Evolutionary conservation across 2,888 invertebrate species (phyloP).

Genomic region (Phaonia tiefii): DNA sequence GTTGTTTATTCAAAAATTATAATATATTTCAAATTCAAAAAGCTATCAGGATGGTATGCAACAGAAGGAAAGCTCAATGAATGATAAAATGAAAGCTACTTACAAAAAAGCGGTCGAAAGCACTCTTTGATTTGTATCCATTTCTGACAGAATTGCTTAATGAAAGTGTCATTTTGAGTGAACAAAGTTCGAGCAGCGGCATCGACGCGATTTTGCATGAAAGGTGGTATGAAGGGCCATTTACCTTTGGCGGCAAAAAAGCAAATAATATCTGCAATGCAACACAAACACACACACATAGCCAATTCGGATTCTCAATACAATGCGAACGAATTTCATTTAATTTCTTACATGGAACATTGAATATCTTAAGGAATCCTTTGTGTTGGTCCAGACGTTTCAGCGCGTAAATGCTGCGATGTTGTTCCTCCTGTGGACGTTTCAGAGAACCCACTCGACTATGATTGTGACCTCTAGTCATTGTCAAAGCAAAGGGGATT

Average conservation of each 20-base stretch:
- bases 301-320: too few species aligned
- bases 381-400: conserved; percentile 75
- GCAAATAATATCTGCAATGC: conserved; percentile 77
- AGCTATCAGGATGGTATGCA: too few species aligned
- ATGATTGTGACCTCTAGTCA: conserved; percentile 24
- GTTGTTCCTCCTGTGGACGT: neutral
- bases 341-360: conserved; percentile 76
- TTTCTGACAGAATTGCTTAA: conserved; percentile 77
- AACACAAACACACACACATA: neutral
- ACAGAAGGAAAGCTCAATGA: neutral
- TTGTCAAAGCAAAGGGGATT: conserved; percentile 71
- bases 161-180: conserved; percentile 75
- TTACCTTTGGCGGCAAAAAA: conserved; percentile 80
- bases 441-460: conserved; percentile 44
- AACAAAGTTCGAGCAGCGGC: conserved; percentile 76
- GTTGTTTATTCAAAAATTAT: too few species aligned
- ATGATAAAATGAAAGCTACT: conserved; percentile 30
- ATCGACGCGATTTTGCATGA: conserved; percentile 77
- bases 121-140: conserved; percentile 79
- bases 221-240: conserved; percentile 79
- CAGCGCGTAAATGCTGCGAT: conserved; percentile 73
- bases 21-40: too few species aligned
- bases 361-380: conserved; percentile 77
- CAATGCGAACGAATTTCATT: neutral
- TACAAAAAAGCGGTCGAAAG: conserved; percentile 76